These are phyloP conservation scores for Leptinotarsa juncta DNA, from an alignment of 2,888 invertebrate genomes.

Conservation along the genomic window DNA sequence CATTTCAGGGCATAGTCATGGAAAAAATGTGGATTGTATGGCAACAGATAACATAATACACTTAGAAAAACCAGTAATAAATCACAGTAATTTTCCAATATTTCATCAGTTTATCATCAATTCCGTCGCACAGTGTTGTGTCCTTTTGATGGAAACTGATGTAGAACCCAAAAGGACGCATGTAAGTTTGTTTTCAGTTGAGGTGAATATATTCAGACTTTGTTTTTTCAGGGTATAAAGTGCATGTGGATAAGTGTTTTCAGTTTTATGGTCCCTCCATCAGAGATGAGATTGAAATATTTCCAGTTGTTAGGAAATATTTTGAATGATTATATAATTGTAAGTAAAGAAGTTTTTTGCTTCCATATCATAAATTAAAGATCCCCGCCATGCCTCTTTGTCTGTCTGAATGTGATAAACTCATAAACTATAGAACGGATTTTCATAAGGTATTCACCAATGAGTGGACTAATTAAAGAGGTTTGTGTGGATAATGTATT, in stretches of 20 bases:
- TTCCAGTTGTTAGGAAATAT: conserved; percentile 39
- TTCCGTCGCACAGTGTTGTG: conserved; percentile 53
- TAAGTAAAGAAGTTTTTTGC: conserved; percentile 26
- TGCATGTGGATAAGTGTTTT: conserved; percentile 53
- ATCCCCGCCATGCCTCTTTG: too few relatives aligned
- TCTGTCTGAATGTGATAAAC: too few relatives aligned
- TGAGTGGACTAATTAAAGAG: too few relatives aligned
- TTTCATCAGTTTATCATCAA: conserved; percentile 51
- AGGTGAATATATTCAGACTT: background rate
- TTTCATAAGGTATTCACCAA: too few relatives aligned
- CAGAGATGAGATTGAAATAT: conserved; percentile 34
- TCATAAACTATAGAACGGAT: too few relatives aligned
- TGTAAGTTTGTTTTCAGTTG: conserved; percentile 36
- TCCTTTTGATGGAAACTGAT: conserved; percentile 47
- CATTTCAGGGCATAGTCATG: conserved; percentile 52
- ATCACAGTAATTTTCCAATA: conserved; percentile 50
- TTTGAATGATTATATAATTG: conserved; percentile 44
- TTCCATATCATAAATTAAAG: too few relatives aligned
- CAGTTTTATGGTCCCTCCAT: conserved; percentile 39
- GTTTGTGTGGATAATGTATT: too few relatives aligned
- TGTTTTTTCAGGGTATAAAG: conserved; percentile 47
- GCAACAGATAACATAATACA: conserved; percentile 40
- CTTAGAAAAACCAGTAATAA: conserved; percentile 51
- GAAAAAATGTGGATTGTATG: conserved; percentile 46
- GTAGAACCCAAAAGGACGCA: conserved; percentile 39